Evolutionary conservation across 2,113 vertebrate species (phyloP).

Genomic region (Eclectus roratus): DNA sequence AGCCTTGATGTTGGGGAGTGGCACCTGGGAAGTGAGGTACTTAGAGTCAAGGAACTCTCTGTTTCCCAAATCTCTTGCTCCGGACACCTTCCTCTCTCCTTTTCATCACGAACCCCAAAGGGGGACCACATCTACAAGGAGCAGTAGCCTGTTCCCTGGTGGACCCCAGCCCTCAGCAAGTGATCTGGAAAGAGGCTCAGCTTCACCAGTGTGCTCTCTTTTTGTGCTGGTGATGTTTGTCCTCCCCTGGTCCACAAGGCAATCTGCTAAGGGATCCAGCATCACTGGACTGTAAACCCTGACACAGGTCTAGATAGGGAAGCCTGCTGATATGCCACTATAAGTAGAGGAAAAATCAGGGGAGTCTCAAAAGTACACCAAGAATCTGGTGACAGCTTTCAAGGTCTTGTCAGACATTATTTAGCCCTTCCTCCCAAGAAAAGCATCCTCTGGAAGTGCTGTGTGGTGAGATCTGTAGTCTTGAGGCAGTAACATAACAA

Average conservation of each 20-base stretch:
- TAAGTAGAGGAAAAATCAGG: background rate
- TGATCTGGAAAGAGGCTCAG: background rate
- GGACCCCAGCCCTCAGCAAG: background rate
- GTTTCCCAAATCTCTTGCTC: background rate
- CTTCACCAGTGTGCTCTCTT: background rate
- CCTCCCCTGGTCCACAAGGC: background rate
- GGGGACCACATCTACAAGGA: background rate
- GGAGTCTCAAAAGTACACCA: background rate
- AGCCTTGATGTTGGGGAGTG: rapidly evolving
- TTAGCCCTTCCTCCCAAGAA: background rate
- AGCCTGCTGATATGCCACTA: background rate
- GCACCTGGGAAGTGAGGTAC: background rate
- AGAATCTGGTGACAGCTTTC: background rate
- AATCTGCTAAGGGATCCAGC: background rate
- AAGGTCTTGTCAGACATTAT: background rate
- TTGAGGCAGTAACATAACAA: background rate
- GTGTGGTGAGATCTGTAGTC: background rate
- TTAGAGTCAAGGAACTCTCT: background rate
- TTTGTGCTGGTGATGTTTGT: background rate
- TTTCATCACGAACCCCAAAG: background rate
- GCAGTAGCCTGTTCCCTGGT: background rate
- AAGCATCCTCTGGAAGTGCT: background rate
- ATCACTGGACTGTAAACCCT: background rate
- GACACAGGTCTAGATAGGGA: background rate
- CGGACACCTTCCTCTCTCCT: background rate